Evolutionary conservation across 2,113 vertebrate genomes (phyloP).

Genomic region (Bubo bubo): DNA sequence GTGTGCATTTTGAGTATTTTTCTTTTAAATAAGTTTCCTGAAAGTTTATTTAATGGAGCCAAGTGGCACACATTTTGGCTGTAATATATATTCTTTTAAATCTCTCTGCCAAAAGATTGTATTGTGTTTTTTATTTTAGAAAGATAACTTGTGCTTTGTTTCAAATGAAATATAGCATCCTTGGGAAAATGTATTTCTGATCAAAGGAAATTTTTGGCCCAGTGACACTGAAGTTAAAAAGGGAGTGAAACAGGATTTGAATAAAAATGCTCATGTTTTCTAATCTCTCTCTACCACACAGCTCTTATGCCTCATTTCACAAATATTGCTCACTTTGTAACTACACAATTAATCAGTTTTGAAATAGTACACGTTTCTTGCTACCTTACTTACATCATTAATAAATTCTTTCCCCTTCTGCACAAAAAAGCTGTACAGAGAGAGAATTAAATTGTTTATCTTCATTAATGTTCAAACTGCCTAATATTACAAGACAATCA

Average conservation of each 20-base stretch:
- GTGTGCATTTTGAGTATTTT: slow-evolving; percentile 2
- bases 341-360: not conserved
- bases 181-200: slow-evolving; percentile 40
- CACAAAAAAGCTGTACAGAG: not conserved
- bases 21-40: slow-evolving; percentile 28
- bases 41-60: slow-evolving; percentile 27
- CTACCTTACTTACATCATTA: not conserved
- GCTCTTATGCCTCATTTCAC: not conserved
- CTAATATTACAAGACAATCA: not conserved
- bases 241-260: not conserved
- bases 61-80: slow-evolving; percentile 5
- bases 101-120: slow-evolving; percentile 11
- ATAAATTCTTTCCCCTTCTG: not conserved
- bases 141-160: slow-evolving; percentile 29
- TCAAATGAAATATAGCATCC: slow-evolving; percentile 40
- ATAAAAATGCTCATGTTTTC: not conserved
- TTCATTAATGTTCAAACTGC: not conserved
- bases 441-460: not conserved
- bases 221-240: not conserved
- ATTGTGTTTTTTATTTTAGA: not conserved
- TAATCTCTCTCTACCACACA: not conserved
- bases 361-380: not conserved
- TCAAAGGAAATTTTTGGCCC: slow-evolving; percentile 32
- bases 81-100: slow-evolving; percentile 33
- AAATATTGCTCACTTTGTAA: not conserved